Evolutionary conservation across 1,140 invertebrate genomes (phyloP).

Genomic region (Atta texana): DNA sequence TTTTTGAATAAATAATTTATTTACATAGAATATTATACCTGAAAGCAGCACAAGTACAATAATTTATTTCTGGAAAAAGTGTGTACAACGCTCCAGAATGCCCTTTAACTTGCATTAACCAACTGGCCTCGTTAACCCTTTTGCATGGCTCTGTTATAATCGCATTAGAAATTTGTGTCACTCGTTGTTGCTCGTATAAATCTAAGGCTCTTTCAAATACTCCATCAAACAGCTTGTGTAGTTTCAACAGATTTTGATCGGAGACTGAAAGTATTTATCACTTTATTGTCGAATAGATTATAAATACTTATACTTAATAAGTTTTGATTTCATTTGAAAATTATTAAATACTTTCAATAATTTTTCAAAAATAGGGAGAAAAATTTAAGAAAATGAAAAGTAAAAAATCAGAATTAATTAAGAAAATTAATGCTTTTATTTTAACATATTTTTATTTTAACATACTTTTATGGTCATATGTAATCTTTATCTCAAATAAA

Average conservation of each 20-base stretch:
- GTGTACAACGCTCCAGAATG: slow-evolving; percentile 87
- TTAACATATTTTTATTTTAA: background rate
- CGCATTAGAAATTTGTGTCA: slow-evolving; percentile 84
- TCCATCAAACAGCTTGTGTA: slow-evolving; percentile 87
- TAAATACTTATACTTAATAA: slow-evolving; percentile 26
- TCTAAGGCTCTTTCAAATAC: slow-evolving; percentile 87
- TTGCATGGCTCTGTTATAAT: slow-evolving; percentile 79
- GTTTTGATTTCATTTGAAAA: background rate
- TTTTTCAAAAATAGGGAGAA: background rate
- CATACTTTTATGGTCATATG: background rate
- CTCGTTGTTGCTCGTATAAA: slow-evolving; percentile 86
- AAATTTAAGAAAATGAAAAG: background rate
- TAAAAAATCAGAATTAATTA: background rate
- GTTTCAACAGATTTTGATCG: slow-evolving; percentile 86
- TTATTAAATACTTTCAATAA: background rate
- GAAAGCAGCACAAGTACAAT: slow-evolving; percentile 88
- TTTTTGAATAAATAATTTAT: background rate
- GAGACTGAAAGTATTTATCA: slow-evolving; percentile 78
- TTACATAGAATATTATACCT: slow-evolving; percentile 73
- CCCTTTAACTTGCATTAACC: slow-evolving; percentile 87
- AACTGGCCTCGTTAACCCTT: slow-evolving; percentile 67
- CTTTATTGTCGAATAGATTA: background rate
- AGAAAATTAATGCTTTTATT: background rate
- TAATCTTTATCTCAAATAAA: background rate
- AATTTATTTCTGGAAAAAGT: slow-evolving; percentile 88